Evolutionary conservation across 2,113 vertebrate species (phyloP), one percentile per base, ranked within the genome.

Genomic region (Pontoporia blainvillei): DNA sequence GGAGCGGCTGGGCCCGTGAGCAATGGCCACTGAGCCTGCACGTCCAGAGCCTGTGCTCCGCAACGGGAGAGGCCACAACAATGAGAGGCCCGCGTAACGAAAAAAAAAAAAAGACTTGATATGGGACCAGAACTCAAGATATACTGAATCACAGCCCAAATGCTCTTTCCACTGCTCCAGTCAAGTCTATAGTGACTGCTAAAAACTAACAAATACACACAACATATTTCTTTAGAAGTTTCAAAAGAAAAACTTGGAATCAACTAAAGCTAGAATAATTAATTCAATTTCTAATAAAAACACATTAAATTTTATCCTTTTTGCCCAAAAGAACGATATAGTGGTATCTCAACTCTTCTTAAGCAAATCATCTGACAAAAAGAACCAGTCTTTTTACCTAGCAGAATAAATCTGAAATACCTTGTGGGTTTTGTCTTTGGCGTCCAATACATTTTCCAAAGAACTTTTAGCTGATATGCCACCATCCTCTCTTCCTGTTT

Each of bases 341-440:
- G 31, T 39, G 54, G 15, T 13, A 72, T 8, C 21, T 75, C 52
- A 86, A n/a, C 21, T 90, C 11, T 69, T 91, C 41, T 71, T 46
- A 71, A 49, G 15, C 57, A 91, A 83, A 88, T 62, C 71, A 90
- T 41, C 59, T 49, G 34, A 67, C 54, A 83, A 36, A 23, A 20
- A 95, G 27, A 88, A 72, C 3, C 82, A 34, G 25, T 54, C 20
- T 66, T 85, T 75, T 72, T 52, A 81, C 23, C 66, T 89, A 41
- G 71, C 29, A 93, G 39, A 86, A 66, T 46, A 92, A 79, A 91
- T 20, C 1, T 64, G 46, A 84, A 31, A 93, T 98, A 98, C 98
- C 98, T 98, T 99, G 96, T 98, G 99, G 96, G 95, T 98, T 98
- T 99, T 99, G 97, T 98, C 99, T 98, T 98, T 99, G 96, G 98